Conservation (phyloP, 2,113 vertebrate species). For the Panthera tigris region DNA sequence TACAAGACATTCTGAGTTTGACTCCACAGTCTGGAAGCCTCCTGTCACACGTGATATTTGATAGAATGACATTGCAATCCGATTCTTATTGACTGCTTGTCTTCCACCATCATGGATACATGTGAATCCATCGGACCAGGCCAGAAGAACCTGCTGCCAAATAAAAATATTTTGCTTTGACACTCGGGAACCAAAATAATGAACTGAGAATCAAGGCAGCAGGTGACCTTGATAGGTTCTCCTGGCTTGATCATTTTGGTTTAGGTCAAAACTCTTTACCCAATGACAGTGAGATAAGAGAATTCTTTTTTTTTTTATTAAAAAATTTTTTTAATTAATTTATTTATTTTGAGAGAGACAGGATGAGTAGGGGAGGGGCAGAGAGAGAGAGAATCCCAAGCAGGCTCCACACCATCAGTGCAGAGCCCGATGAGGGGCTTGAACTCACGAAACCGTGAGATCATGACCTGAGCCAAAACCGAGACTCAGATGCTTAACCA, state of each 20-base stretch:
- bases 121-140: neutral
- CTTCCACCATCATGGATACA: neutral
- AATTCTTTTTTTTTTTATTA: too few species aligned
- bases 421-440: too few species aligned
- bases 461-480: too few species aligned
- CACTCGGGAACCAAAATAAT: neutral
- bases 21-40: neutral
- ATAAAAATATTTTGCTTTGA: constrained; percentile 25
- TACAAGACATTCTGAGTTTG: neutral
- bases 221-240: neutral
- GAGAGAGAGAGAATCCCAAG: too few species aligned
- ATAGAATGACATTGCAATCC: neutral
- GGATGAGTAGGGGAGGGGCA: too few species aligned
- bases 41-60: neutral
- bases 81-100: neutral
- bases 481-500: too few species aligned
- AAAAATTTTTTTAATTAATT: too few species aligned
- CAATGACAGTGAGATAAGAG: neutral
- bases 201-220: neutral
- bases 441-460: too few species aligned
- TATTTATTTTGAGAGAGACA: too few species aligned
- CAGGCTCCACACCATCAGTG: too few species aligned
- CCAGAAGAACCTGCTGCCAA: neutral
- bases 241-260: neutral
- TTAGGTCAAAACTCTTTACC: neutral